A percentile compares a stretch with the other conserved stretches of the same genome.
Conservation (phyloP, 2,888 invertebrate species). For the Pharmacophagus antenor region DNA sequence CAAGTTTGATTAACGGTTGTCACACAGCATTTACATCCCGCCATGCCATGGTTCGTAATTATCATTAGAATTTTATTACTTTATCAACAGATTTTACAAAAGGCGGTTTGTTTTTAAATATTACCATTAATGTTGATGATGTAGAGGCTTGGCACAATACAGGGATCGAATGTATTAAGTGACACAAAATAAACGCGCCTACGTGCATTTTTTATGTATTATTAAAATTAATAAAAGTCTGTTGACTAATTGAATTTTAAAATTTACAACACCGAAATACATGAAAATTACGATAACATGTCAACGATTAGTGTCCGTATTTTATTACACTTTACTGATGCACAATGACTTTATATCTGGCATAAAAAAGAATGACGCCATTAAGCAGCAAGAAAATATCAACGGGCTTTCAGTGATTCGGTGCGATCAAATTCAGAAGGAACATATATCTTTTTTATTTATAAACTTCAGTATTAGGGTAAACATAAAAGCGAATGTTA, state of each 20-base stretch:
- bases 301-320: slow-evolving; percentile 12
- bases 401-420: slow-evolving; percentile 17
- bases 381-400: slow-evolving; percentile 27
- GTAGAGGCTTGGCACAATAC: too few relatives aligned
- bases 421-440: slow-evolving; percentile 4
- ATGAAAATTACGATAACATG: slow-evolving; percentile 15
- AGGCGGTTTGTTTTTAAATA: slow-evolving; percentile 1
- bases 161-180: too few relatives aligned
- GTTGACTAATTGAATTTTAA: slow-evolving; percentile 23
- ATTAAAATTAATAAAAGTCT: slow-evolving; percentile 22
- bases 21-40: slow-evolving; percentile 1
- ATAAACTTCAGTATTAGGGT: too few relatives aligned
- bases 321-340: slow-evolving; percentile 18
- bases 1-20: slow-evolving; percentile 12
- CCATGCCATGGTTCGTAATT: slow-evolving; percentile 6
- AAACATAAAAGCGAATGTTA: too few relatives aligned
- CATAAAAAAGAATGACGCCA: slow-evolving; percentile 20
- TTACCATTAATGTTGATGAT: background rate
- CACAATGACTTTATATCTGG: slow-evolving; percentile 20
- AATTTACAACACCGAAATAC: slow-evolving; percentile 16
- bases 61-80: slow-evolving; percentile 18
- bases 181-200: background rate
- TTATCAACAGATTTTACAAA: slow-evolving; percentile 8
- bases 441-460: background rate
- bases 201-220: slow-evolving; percentile 6